These are phyloP conservation scores for Anolis apletophallus DNA, from an alignment of 2,797 vertebrate species.

Conservation along the genomic window DNA sequence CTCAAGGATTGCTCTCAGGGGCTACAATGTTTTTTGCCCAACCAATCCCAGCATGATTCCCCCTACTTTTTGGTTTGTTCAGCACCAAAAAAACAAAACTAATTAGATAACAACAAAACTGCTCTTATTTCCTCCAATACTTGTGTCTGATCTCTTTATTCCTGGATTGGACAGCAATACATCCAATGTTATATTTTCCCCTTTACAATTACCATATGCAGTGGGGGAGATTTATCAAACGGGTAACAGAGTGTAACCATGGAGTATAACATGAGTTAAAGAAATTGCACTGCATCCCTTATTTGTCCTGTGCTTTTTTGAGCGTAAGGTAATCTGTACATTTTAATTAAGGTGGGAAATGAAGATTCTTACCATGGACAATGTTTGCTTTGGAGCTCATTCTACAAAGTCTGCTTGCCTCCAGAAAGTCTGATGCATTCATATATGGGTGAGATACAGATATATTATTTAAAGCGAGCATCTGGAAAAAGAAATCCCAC, in stretches of 20 bases:
- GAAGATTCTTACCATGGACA: slow-evolving; percentile 86
- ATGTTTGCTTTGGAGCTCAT: slow-evolving; percentile 89
- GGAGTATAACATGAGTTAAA: neutral
- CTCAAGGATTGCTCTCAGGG: too few species aligned
- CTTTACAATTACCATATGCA: neutral
- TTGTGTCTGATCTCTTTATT: too few species aligned
- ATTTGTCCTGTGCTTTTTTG: neutral
- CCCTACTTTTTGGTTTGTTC: too few species aligned
- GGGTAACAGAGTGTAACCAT: neutral
- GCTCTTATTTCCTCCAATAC: too few species aligned
- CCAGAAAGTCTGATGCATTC: slow-evolving; percentile 83
- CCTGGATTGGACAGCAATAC: too few species aligned
- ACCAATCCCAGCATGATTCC: too few species aligned
- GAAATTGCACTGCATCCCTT: neutral
- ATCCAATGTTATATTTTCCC: neutral
- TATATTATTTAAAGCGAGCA: slow-evolving; percentile 83
- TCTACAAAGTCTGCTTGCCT: slow-evolving; percentile 82
- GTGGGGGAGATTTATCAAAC: neutral
- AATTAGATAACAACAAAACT: too few species aligned
- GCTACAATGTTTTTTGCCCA: too few species aligned
- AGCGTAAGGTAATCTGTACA: neutral
- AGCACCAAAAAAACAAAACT: too few species aligned
- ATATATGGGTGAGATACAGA: slow-evolving; percentile 79
- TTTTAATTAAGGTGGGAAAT: neutral
- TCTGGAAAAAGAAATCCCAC: slow-evolving; percentile 76